Conservation (phyloP, 1,140 invertebrate species). For the Papilio machaon region DNA sequence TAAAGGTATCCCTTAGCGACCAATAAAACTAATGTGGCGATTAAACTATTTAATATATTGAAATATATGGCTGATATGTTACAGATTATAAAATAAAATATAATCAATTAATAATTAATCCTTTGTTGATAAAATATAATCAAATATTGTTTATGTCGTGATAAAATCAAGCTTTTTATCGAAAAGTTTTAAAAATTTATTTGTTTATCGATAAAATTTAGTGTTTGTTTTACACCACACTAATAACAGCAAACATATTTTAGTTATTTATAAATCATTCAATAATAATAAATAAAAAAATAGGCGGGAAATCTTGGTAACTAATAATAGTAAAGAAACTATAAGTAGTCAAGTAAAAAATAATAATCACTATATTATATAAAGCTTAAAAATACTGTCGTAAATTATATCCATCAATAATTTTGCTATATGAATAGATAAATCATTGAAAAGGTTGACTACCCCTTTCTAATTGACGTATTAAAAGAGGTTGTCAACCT, state of each 20-base stretch:
- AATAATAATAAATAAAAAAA: background rate
- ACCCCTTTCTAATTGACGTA: background rate
- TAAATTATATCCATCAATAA: background rate
- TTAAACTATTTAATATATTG: background rate
- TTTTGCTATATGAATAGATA: background rate
- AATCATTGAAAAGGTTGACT: background rate
- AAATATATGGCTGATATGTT: background rate
- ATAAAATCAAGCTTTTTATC: background rate
- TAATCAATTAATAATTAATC: no score
- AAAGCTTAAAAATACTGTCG: background rate
- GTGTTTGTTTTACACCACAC: background rate
- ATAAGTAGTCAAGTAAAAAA: background rate
- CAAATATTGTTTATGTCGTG: background rate
- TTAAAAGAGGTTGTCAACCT: conserved; percentile 5
- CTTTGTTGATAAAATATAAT: background rate
- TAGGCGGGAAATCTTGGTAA: background rate
- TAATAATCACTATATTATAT: background rate
- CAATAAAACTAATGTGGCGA: background rate
- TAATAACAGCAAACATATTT: background rate
- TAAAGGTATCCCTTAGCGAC: background rate
- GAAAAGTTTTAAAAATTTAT: conserved; percentile 1
- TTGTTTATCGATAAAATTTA: background rate
- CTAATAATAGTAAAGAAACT: background rate
- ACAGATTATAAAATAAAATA: background rate
- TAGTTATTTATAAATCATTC: no score